Evolutionary conservation across 2,888 invertebrate species (phyloP).

Genomic region (Apoda limacodes): DNA sequence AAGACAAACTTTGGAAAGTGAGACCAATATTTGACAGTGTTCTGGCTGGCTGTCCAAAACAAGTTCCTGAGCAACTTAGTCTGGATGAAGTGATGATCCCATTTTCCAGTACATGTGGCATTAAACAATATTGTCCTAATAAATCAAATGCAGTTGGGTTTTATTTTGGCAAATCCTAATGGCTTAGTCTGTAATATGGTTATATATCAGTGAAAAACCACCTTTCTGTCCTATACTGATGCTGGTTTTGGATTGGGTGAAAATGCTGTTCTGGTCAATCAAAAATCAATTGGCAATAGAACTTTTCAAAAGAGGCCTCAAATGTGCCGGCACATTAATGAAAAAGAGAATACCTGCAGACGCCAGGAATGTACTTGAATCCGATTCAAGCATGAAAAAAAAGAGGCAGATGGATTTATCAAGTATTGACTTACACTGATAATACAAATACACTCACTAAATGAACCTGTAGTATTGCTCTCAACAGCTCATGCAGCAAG

Average conservation of each 20-base stretch:
- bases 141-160: too few relatives aligned
- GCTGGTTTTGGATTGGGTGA: slow-evolving; percentile 4
- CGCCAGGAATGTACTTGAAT: slow-evolving; percentile 5
- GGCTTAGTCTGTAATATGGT: slow-evolving; percentile 1
- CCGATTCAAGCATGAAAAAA: slow-evolving; percentile 5
- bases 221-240: neutral
- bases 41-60: too few relatives aligned
- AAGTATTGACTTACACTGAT: slow-evolving; percentile 1
- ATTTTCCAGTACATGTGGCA: slow-evolving; percentile 4
- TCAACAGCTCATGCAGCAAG: slow-evolving; percentile 1
- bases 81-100: slow-evolving; percentile 4
- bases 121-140: neutral
- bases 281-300: slow-evolving; percentile 6
- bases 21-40: too few relatives aligned
- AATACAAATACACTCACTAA: slow-evolving; percentile 1
- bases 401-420: slow-evolving; percentile 5
- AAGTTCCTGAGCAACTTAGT: slow-evolving; percentile 1
- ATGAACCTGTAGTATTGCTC: slow-evolving; percentile 3
- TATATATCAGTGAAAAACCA: slow-evolving; percentile 1
- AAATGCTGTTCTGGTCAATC: slow-evolving; percentile 2
- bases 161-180: neutral
- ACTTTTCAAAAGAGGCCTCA: slow-evolving; percentile 4
- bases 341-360: slow-evolving; percentile 7
- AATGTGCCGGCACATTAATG: slow-evolving; percentile 5
- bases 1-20: too few relatives aligned